Conservation (phyloP, 2,888 invertebrate species). For the Oscheius sp. region DNA sequence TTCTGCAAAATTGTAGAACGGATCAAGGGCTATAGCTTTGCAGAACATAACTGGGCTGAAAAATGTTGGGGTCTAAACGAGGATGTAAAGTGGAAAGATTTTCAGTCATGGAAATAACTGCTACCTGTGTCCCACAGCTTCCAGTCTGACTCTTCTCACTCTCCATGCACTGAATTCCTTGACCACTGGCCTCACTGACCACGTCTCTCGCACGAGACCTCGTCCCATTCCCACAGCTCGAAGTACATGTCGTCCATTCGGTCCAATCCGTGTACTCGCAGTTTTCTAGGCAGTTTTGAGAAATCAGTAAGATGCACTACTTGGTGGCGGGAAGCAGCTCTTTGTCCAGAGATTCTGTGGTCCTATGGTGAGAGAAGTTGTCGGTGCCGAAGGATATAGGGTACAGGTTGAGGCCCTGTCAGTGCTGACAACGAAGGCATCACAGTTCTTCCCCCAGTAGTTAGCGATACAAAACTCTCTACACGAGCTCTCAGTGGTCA, state of each 20-base stretch:
- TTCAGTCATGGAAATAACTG: no score
- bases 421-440: slow-evolving; percentile 34
- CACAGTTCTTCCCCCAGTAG: slow-evolving; percentile 31
- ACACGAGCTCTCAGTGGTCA: slow-evolving; percentile 35
- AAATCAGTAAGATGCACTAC: not conserved
- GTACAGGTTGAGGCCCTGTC: slow-evolving; percentile 33
- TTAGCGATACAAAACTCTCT: slow-evolving; percentile 39
- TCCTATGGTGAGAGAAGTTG: slow-evolving; percentile 7
- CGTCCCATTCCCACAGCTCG: slow-evolving; percentile 29
- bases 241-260: slow-evolving; percentile 32
- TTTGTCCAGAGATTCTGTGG: slow-evolving; percentile 37
- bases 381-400: slow-evolving; percentile 29
- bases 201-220: slow-evolving; percentile 18
- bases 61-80: no score
- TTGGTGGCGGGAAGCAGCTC: slow-evolving; percentile 32
- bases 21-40: no score
- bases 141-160: slow-evolving; percentile 34
- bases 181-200: slow-evolving; percentile 11
- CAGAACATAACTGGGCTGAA: no score
- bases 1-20: no score
- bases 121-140: slow-evolving; percentile 32
- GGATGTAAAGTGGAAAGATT: no score
- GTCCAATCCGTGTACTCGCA: slow-evolving; percentile 36
- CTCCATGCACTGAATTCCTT: slow-evolving; percentile 37
- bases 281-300: slow-evolving; percentile 16